Percentiles rank a stretch among this genome's conserved stretches.
Conservation (phyloP, 2,888 invertebrate genomes). For the Epirrita christyi region DNA sequence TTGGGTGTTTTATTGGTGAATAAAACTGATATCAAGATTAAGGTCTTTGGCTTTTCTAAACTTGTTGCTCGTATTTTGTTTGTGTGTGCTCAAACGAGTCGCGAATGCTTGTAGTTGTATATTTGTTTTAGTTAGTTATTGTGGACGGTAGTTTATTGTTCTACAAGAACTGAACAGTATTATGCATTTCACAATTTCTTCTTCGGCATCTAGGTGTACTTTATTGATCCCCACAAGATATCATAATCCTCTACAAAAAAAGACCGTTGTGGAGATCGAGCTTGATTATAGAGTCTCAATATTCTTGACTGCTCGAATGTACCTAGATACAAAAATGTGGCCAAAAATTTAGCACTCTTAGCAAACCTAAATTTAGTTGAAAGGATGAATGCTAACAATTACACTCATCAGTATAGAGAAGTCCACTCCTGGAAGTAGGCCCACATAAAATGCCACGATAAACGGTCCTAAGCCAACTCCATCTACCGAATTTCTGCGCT, state of each 20-base stretch:
- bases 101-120: constrained; percentile 11
- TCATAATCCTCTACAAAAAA: too few relatives aligned
- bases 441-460: not conserved
- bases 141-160: not conserved
- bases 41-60: constrained; percentile 27
- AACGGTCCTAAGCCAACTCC: too few relatives aligned
- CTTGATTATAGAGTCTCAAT: too few relatives aligned
- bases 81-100: constrained; percentile 14
- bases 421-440: not conserved
- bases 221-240: too few relatives aligned
- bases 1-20: constrained; percentile 40
- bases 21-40: constrained; percentile 34
- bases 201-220: too few relatives aligned
- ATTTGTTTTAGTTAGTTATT: not conserved
- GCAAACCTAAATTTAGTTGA: too few relatives aligned
- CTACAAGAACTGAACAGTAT: not conserved
- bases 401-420: not conserved
- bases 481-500: not conserved
- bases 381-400: too few relatives aligned
- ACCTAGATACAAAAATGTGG: too few relatives aligned
- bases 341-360: too few relatives aligned
- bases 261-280: too few relatives aligned
- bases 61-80: constrained; percentile 25
- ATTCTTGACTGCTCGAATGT: too few relatives aligned
- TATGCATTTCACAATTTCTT: not conserved